Evolutionary conservation across 2,113 vertebrate species (phyloP), one percentile per base, ranked within the genome.

Genomic region (Ceuthmochares aereus): DNA sequence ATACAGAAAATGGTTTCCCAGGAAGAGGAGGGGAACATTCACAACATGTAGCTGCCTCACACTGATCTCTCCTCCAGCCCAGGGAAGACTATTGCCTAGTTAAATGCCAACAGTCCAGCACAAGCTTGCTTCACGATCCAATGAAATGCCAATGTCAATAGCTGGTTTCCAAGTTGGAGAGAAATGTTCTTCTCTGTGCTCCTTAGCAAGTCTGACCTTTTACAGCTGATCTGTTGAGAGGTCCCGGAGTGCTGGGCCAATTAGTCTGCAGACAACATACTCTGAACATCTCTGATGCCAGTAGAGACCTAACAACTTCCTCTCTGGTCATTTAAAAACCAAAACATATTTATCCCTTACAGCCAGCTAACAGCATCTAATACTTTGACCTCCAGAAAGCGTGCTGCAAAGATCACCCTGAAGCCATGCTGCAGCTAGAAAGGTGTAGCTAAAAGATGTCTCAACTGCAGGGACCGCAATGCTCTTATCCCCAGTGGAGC

Each of bases 191-290:
- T 74, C 26, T 37, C 47, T 3, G 4, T 72, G 66, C 36, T 81
- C 25, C 36, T 90, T 80, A 91, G 83, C 37, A 94, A 93, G 32
- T 10, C 62, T 85, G 93, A 45, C 77, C 93, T 91, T 82, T 95
- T 51, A 79, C 87, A 91, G 49, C 67, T 93, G 94, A 96, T 63
- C 67, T 85, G 6, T 58, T 34, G 70, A 37, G 64, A 83, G 58
- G 49, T 85, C 81, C 70, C 81, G 40, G n/a, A 34, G 36, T 8
- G 12, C 81, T 69, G 55, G 20, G 43, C 45, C 19, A 5, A 66
- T 83, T 69, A 85, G 29, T 29, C 62, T 74, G 42, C 55, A 67
- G 60, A 34, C 58, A 64, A 29, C 1, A 0, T 4, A 1, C 13
- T 43, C 36, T 19, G 40, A 85, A 52, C 59, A 83, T 20, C 36